Evolutionary conservation across 2,113 vertebrate genomes (phyloP), one percentile per base, ranked within the genome.

Genomic region (Poeciliopsis occidentalis): DNA sequence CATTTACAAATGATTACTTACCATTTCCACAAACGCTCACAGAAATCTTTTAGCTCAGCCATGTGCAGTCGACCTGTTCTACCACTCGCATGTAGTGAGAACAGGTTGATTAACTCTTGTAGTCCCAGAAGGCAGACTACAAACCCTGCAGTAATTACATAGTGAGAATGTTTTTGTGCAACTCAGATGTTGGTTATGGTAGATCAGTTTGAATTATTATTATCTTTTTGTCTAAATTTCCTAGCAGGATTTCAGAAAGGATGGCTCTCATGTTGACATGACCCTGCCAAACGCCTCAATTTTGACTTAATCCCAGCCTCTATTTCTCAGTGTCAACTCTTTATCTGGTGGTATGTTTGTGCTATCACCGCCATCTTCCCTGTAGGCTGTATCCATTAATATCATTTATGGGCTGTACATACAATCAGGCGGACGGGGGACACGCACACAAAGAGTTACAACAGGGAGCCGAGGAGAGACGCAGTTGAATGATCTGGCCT

Each of bases 401-500:
- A 87, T 89, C 51, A 80, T 88, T 90, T 84, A 87, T 26, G 37
- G 67, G 83, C 70, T 61, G 61, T 71, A 75, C 76, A 76, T 41
- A 64, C 78, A 82, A 80, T 65, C 66, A 82, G 76, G 67, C 81
- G 66, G 73, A 76, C 80, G 71, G 60, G 69, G 72, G 79, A 71
- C 64, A 73, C 44, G 76, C 69, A 64, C 29, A 71, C 73, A 78
- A 54, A 69, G 19, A 66, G 62, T 71, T 69, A 85, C 85, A 83
- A 27, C 11, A 68, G 85, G 71, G 85, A 79, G 60, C 70, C 22
- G 66, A 57, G 60, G 82, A 86, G 69, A 89, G 85, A 76, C 83
- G 79, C 82, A 84, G 83, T 88, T 88, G 92, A 94, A 92, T 90
- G 89, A 85, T 88, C 72, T 82, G 90, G 82, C 85, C 89, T 90